Evolutionary conservation across 1,140 invertebrate genomes (phyloP).

Genomic region (Drosophila azteca): DNA sequence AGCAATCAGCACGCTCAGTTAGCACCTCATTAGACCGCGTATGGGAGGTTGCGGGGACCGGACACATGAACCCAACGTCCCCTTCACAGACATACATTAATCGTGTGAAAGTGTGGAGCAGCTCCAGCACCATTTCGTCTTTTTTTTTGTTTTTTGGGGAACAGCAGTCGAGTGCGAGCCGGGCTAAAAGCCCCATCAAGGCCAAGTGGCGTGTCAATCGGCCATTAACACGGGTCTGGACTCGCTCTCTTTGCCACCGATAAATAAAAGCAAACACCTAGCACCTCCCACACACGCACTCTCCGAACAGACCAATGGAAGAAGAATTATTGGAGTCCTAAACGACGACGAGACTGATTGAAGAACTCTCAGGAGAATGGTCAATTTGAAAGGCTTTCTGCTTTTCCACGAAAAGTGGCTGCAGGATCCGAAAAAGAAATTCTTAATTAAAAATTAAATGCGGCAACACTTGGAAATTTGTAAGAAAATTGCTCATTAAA

Average conservation of each 20-base stretch:
- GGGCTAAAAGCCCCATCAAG: slow-evolving; percentile 57
- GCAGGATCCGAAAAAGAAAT: slow-evolving; percentile 17
- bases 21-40: slow-evolving; percentile 65
- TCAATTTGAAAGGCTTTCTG: slow-evolving; percentile 15
- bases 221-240: slow-evolving; percentile 69
- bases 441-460: slow-evolving; percentile 81
- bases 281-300: slow-evolving; percentile 8
- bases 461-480: slow-evolving; percentile 76
- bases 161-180: slow-evolving; percentile 13
- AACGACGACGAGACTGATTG: slow-evolving; percentile 45
- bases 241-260: slow-evolving; percentile 30
- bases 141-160: slow-evolving; percentile 17
- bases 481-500: slow-evolving; percentile 81
- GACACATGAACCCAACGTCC: slow-evolving; percentile 4
- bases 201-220: slow-evolving; percentile 81
- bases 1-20: slow-evolving; percentile 80
- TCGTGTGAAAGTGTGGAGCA: slow-evolving; percentile 45
- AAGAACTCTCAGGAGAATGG: slow-evolving; percentile 3
- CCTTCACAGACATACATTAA: slow-evolving; percentile 39
- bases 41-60: slow-evolving; percentile 20
- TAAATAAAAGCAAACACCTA: slow-evolving; percentile 66
- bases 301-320: neutral
- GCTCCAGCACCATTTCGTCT: slow-evolving; percentile 35
- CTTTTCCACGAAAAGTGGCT: neutral
- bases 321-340: slow-evolving; percentile 26